These are phyloP conservation scores for Alligator sinensis DNA, from an alignment of 2,113 vertebrate species.

Conservation along the genomic window DNA sequence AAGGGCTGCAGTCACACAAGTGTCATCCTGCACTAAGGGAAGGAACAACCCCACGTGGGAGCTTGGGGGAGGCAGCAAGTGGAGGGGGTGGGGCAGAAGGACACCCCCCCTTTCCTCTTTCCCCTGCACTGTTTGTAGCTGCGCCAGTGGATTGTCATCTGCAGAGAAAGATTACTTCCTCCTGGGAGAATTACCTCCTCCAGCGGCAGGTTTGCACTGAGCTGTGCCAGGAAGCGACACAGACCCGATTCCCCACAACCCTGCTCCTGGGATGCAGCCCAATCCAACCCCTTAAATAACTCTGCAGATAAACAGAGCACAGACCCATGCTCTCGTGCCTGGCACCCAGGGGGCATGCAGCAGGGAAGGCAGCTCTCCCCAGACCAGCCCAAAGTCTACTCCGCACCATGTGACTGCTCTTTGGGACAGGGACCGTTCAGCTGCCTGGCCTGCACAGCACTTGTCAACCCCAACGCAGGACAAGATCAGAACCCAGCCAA, in stretches of 20 bases:
- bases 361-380: no score
- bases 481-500: neutral
- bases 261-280: neutral
- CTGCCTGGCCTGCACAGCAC: neutral
- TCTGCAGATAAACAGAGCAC: no score
- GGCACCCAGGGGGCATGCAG: no score
- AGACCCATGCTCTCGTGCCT: no score
- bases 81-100: neutral
- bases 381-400: neutral
- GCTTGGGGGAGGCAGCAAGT: no score
- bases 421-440: neutral
- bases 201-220: neutral
- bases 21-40: no score
- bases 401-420: neutral
- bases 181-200: neutral
- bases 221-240: neutral
- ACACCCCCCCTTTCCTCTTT: neutral
- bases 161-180: neutral
- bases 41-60: no score
- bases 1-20: neutral
- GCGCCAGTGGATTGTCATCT: neutral
- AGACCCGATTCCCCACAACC: neutral
- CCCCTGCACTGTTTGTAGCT: neutral
- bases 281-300: no score
- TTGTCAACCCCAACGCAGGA: rapidly evolving